Percentiles rank a stretch among this genome's conserved stretches.
These are phyloP conservation scores for Poecilia velifera DNA, from an alignment of 2,797 vertebrate species.

Conservation along the genomic window DNA sequence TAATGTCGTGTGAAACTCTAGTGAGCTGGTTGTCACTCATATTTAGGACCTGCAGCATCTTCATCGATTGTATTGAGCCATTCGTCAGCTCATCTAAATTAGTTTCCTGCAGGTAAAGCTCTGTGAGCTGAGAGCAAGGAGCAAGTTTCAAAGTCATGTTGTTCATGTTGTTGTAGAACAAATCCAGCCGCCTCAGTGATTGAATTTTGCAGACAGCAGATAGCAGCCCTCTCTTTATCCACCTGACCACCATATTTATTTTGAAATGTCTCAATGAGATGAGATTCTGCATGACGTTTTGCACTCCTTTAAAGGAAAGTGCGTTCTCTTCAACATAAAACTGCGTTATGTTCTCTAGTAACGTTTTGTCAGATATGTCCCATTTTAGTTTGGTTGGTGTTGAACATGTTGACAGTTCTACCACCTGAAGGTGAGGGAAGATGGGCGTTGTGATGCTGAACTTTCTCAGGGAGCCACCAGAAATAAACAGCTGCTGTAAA, in stretches of 20 bases:
- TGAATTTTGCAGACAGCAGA: conserved; percentile 17
- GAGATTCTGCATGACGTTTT: not conserved
- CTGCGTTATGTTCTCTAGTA: conserved; percentile 14
- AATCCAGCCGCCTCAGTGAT: conserved; percentile 15
- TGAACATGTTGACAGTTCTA: not conserved
- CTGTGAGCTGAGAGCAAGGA: conserved; percentile 20
- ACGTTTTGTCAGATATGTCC: conserved; percentile 28
- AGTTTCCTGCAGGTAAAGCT: not conserved
- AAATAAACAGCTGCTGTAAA: conserved; percentile 12
- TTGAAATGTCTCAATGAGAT: conserved; percentile 23
- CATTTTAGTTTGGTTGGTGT: accelerated
- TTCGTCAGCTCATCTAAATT: not conserved
- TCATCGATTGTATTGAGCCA: conserved; percentile 14
- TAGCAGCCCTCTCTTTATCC: conserved; percentile 16
- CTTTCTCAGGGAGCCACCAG: not conserved
- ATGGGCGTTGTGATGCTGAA: conserved; percentile 34
- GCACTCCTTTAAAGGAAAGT: not conserved
- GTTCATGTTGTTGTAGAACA: not conserved
- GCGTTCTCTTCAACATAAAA: accelerated
- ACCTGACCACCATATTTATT: not conserved
- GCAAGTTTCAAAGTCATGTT: not conserved
- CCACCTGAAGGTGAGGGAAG: conserved; percentile 27
- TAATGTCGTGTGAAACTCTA: conserved; percentile 24
- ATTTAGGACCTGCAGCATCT: not conserved
- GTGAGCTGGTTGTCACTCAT: not conserved